Evolutionary conservation across 2,888 invertebrate genomes (phyloP), one percentile per base, ranked within the genome.

Genomic region (Tanaodytes sp.): DNA sequence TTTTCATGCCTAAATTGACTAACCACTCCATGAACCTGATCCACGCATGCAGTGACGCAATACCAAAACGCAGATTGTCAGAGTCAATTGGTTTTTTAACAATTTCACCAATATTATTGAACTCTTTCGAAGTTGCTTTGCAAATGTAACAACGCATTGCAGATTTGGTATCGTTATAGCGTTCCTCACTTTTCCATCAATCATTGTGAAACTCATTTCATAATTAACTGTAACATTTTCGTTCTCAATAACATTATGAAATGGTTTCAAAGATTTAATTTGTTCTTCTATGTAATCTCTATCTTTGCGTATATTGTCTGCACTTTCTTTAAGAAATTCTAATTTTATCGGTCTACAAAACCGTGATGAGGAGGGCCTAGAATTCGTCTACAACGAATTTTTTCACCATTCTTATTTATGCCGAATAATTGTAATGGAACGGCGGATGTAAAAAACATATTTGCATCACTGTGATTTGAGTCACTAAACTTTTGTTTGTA

Each of bases 11-110:
- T 16, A 80, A 57, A 58, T 81, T 76, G 37, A 82, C 51, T 3
- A 78, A 65, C 62, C 73, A 80, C 58, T 82, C 79, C 54, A 78
- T 79, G 61, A 76, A 77, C 14, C 77, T 69, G 11, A 79, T 79
- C 79, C 46, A 46, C 9, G 45, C 37, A 57, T 57, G 37, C 3
- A 37, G 15, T 2, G 37, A 46, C 3, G 37, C 79, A 46, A 78
- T 45, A 23, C 76, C 77, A 58, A 77, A 77, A 15, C 43, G 39
- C n/a, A 74, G 67, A 49, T 71, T 49, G 6, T 31, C 20, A 39
- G 19, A 15, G 15, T 63, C 36, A 27, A 65, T 51, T 45, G 45
- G 19, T 52, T 36, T 63, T 15, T 36, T 30, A n/a, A 58, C 8
- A 45, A 71, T 40, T 20, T n/a, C 12, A 55, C 68, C 42, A 9